Evolutionary conservation across 2,113 vertebrate genomes (phyloP).

Genomic region (Xyliphius kryptos): DNA sequence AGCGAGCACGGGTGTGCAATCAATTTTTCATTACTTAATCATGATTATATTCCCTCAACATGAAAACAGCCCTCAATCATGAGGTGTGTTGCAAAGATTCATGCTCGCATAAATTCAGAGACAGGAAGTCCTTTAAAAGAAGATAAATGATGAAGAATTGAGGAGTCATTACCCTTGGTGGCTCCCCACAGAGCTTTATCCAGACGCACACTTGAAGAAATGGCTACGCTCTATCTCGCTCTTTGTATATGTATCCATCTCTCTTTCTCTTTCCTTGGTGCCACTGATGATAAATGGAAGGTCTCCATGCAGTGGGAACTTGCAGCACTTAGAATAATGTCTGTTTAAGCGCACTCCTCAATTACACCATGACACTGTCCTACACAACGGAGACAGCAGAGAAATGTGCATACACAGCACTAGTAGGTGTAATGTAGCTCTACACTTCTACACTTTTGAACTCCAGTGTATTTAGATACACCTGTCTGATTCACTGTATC

Average conservation of each 20-base stretch:
- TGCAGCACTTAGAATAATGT: constrained; percentile 40
- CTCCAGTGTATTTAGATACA: no score
- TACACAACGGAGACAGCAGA: constrained; percentile 23
- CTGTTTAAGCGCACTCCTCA: constrained; percentile 39
- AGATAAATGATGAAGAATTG: constrained; percentile 24
- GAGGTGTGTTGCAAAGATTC: constrained; percentile 26
- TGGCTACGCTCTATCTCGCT: constrained; percentile 21
- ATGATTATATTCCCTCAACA: constrained; percentile 32
- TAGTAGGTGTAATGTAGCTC: no score
- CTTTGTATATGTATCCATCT: constrained; percentile 1
- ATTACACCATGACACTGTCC: constrained; percentile 33
- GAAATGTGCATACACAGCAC: not conserved
- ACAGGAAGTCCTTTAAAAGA: constrained; percentile 38
- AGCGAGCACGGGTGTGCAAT: constrained; percentile 20
- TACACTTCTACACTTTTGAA: no score
- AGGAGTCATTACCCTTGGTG: constrained; percentile 33
- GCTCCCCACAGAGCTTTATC: constrained; percentile 11
- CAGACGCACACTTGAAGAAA: constrained; percentile 31
- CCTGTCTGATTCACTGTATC: no score
- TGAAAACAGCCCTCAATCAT: constrained; percentile 32
- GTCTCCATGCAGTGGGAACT: constrained; percentile 23
- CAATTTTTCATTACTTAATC: constrained; percentile 40
- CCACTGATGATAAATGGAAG: constrained; percentile 38
- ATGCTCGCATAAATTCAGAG: constrained; percentile 30
- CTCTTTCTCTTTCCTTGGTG: constrained; percentile 9